Percentiles rank a stretch among this genome's conserved stretches.
These are phyloP conservation scores for Trachops cirrhosus DNA, from an alignment of 2,797 vertebrate genomes.

Conservation along the genomic window DNA sequence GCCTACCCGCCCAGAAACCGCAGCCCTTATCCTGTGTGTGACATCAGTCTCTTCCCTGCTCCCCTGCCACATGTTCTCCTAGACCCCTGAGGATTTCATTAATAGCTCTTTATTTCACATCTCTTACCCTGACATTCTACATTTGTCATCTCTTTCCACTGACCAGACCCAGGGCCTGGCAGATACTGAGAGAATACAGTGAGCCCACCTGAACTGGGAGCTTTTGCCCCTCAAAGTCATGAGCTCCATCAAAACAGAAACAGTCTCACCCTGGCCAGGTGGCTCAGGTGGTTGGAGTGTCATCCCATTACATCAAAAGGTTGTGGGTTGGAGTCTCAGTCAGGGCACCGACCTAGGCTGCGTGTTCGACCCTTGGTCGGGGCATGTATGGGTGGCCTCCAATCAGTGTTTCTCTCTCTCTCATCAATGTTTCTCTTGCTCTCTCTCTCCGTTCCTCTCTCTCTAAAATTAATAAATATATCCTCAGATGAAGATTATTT, in stretches of 20 bases:
- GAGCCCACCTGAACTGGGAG: not conserved
- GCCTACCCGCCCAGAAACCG: not conserved
- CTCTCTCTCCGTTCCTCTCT: too few species aligned
- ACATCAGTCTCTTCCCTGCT: not conserved
- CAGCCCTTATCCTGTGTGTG: rapidly evolving
- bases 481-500: not conserved
- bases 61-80: too few species aligned
- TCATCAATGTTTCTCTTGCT: not conserved
- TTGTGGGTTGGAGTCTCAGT: not conserved
- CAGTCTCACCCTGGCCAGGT: not conserved
- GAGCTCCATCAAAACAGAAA: not conserved
- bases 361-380: not conserved
- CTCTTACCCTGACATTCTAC: not conserved
- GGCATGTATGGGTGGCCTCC: not conserved
- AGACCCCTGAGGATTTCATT: not conserved
- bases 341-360: not conserved
- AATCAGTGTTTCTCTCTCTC: not conserved
- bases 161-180: not conserved
- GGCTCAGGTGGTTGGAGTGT: not conserved
- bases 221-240: not conserved
- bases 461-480: not conserved
- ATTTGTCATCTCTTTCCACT: not conserved
- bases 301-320: not conserved
- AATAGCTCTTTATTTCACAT: not conserved
- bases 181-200: not conserved